Conservation (phyloP, 2,113 vertebrate genomes). For the Cichladusa arquata region DNA sequence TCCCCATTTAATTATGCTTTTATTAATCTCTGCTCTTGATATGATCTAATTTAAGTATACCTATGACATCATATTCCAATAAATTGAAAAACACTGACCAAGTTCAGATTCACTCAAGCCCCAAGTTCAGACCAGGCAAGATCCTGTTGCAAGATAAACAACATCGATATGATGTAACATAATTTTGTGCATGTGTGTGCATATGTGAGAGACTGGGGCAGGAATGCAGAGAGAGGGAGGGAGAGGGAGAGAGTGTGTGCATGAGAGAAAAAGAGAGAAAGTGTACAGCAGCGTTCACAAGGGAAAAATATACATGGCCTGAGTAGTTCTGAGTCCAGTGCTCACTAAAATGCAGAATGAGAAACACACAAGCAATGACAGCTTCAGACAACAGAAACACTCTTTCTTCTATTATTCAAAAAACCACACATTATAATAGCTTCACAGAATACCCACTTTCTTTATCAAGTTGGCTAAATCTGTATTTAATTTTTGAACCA, state of each 20-base stretch:
- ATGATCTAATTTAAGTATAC: neutral
- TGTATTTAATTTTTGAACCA: neutral
- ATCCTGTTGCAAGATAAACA: conserved; percentile 58
- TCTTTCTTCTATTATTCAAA: neutral
- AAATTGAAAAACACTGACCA: conserved; percentile 37
- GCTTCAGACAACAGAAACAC: neutral
- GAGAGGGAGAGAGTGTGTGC: neutral
- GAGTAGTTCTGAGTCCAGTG: neutral
- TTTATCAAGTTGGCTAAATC: neutral
- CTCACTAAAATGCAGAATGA: neutral
- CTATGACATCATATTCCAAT: conserved; percentile 24
- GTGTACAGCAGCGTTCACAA: neutral
- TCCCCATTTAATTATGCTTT: neutral
- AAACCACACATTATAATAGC: neutral
- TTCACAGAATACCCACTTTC: neutral
- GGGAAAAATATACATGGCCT: neutral
- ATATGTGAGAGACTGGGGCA: neutral
- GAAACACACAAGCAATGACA: neutral
- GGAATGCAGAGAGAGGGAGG: neutral
- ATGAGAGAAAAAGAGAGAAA: neutral
- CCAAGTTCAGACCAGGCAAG: conserved; percentile 39
- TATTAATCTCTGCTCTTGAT: conserved; percentile 26
- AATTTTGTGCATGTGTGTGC: neutral
- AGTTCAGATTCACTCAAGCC: conserved; percentile 47
- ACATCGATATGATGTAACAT: neutral